Conservation (phyloP, 2,797 vertebrate genomes). For the Bryconaethiops microstoma region DNA sequence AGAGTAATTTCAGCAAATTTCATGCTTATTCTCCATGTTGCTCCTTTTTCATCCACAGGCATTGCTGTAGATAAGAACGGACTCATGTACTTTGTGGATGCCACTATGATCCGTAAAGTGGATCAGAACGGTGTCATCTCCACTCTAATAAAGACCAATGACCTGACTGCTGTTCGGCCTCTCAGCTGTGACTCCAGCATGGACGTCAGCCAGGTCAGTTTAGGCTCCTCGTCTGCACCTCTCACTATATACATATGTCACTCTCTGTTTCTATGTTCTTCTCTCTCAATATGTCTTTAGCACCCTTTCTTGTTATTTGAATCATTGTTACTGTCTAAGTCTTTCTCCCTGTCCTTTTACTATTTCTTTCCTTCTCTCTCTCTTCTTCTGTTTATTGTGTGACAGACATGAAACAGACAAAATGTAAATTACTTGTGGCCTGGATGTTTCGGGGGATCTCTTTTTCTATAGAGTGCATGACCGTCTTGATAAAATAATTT, state of each 20-base stretch:
- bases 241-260: background rate
- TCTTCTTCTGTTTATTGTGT: background rate
- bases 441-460: conserved; percentile 24
- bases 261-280: background rate
- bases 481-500: conserved; percentile 18
- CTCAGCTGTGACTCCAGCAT: conserved; percentile 92
- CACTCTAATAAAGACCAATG: conserved; percentile 86
- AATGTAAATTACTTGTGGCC: conserved; percentile 18
- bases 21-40: background rate
- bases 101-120: conserved; percentile 90
- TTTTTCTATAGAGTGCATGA: background rate
- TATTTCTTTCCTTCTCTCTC: background rate
- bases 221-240: background rate
- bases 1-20: background rate
- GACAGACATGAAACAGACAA: conserved; percentile 10
- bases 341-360: conserved; percentile 12
- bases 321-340: background rate
- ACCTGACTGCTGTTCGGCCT: conserved; percentile 86
- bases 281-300: background rate
- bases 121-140: conserved; percentile 91
- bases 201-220: conserved; percentile 86
- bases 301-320: background rate
- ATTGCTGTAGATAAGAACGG: conserved; percentile 89
- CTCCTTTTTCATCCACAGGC: conserved; percentile 66
- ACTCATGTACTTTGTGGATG: conserved; percentile 90